These are phyloP conservation scores for Pyrgilauda ruficollis DNA, from an alignment of 2,113 vertebrate genomes.

Conservation along the genomic window DNA sequence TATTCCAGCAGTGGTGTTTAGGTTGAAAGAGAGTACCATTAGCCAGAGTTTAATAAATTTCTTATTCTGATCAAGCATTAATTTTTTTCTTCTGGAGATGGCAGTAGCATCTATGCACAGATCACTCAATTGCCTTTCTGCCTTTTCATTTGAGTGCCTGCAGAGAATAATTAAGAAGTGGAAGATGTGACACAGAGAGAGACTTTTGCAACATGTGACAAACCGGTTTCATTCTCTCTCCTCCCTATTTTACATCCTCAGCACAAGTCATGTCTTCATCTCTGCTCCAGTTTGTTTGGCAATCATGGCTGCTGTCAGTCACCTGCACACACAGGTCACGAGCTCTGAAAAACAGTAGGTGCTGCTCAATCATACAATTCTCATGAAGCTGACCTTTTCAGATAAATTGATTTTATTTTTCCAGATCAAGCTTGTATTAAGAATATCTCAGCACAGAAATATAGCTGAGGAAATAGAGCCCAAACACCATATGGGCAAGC, in stretches of 20 bases:
- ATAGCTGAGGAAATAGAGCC: neutral
- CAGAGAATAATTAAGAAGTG: neutral
- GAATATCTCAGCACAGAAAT: neutral
- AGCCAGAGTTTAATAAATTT: neutral
- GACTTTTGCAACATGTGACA: neutral
- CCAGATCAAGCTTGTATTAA: neutral
- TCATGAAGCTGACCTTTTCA: neutral
- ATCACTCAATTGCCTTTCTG: neutral
- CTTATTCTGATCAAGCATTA: neutral
- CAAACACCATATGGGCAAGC: constrained; percentile 7
- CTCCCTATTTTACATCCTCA: neutral
- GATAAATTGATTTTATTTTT: neutral
- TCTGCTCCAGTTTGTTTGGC: neutral
- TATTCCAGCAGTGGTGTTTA: neutral
- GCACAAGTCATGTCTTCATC: neutral
- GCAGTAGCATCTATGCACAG: neutral
- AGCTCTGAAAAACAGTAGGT: neutral
- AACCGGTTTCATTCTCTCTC: neutral
- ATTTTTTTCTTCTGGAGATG: neutral
- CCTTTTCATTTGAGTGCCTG: neutral
- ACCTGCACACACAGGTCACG: neutral
- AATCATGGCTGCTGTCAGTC: neutral
- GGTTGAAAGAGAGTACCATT: neutral
- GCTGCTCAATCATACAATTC: neutral
- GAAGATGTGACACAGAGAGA: neutral